A percentile compares a stretch with the other conserved stretches of the same genome.
These are phyloP conservation scores for Epiblema foenella DNA, from an alignment of 2,888 invertebrate species.

Conservation along the genomic window DNA sequence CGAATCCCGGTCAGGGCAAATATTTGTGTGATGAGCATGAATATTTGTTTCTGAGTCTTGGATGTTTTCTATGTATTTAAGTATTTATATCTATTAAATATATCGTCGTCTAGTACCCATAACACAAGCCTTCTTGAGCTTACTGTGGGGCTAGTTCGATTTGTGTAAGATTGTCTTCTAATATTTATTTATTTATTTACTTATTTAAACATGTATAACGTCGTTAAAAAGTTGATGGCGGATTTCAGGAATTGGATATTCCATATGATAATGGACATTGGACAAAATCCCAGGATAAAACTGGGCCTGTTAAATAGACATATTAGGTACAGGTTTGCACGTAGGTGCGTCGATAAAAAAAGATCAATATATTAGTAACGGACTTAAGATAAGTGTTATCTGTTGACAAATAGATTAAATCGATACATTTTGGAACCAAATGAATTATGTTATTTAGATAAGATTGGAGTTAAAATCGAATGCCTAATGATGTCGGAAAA, in stretches of 20 bases:
- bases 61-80: no score
- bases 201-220: no score
- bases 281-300: background rate
- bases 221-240: no score
- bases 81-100: no score
- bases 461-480: slow-evolving; percentile 46
- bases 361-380: slow-evolving; percentile 19
- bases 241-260: background rate
- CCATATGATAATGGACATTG: background rate
- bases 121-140: no score
- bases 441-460: slow-evolving; percentile 31
- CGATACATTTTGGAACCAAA: slow-evolving; percentile 27
- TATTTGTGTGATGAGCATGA: no score
- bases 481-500: slow-evolving; percentile 32
- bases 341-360: slow-evolving; percentile 10
- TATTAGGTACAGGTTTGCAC: background rate
- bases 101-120: no score
- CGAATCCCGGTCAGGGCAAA: no score
- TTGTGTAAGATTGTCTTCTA: no score
- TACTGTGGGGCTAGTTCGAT: no score
- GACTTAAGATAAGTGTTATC: slow-evolving; percentile 12
- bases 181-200: no score
- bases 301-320: background rate
- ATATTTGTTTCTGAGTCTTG: no score
- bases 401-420: slow-evolving; percentile 30